Base-by-base conservation (phyloP, 2,113 vertebrate genomes). In the Lamprotornis superbus region DNA sequence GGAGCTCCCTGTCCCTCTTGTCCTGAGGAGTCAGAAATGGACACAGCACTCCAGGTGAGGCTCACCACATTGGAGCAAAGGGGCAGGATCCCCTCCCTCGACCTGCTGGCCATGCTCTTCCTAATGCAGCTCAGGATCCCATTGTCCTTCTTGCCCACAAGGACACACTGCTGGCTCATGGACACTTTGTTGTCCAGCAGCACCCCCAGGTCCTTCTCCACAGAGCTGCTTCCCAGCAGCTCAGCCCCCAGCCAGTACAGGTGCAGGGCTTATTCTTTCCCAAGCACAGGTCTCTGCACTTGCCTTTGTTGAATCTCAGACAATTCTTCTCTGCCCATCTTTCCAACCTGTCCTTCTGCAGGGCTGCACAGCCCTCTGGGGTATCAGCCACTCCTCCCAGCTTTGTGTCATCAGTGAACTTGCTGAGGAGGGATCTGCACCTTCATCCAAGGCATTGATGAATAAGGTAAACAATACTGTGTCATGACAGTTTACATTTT, bases 21-120 rank as follows among this genome's bases (percentile, higher is more conserved):
- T 19, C 1, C 37, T 33, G 44, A 81, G 15, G 37, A 67, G 33
- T 12, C 44, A 74, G 68, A 46, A 42, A 3, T 42, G 40, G 39
- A 40, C 39, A 40, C 39, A 40, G 39, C 39, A 40, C 39, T 40
- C 39, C 39, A 40, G 39, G 40, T 42, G 40, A 42, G 40, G 40
- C 40, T 42, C 40, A 42, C 40, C 40, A 42, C 5, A 5, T 3
- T 15, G 15, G 12, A 42, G 40, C 14, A 46, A 1, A 55, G n/a
- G 2, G 3, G 17, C 21, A 71, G 40, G 24, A 63, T 40, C 20
- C 2, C 13, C 13, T 40, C 20, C n/a, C 49, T 70, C 0, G 0
- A 14, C 24, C 30, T 61, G n/a, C 15, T 70, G 16, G 3, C 20
- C 1, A 7, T n/a, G 30, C 13, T 35, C 7, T 21, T 49, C 42